Percentiles rank a stretch among this genome's conserved stretches.
Conservation (phyloP, 2,113 vertebrate species). For the Cercocebus atys region DNA sequence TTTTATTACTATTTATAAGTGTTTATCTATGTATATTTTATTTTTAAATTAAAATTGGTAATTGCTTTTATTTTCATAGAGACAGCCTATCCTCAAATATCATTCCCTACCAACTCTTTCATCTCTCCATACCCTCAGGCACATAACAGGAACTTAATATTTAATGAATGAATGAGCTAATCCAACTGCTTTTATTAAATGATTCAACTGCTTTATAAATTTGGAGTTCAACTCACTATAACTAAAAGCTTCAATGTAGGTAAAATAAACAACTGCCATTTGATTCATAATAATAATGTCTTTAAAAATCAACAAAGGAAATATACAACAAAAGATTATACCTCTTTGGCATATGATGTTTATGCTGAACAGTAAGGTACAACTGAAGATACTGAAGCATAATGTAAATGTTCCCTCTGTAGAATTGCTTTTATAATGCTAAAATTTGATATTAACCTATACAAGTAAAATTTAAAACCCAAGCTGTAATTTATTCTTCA, state of each 20-base stretch:
- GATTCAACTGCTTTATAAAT: constrained; percentile 28
- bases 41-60: neutral
- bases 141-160: constrained; percentile 7
- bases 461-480: constrained; percentile 31
- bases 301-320: constrained; percentile 62
- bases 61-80: constrained; percentile 8
- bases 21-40: neutral
- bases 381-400: neutral
- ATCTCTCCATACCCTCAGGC: neutral
- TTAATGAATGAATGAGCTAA: constrained; percentile 51
- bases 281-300: constrained; percentile 30
- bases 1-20: neutral
- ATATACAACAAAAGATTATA: constrained; percentile 37
- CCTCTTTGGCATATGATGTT: neutral
- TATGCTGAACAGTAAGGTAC: neutral
- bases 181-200: constrained; percentile 11
- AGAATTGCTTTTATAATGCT: neutral
- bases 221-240: neutral
- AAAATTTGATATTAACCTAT: neutral
- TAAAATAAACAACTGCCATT: constrained; percentile 53
- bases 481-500: constrained; percentile 16
- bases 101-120: neutral
- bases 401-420: neutral
- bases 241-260: constrained; percentile 48
- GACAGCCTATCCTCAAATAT: neutral